Percentiles rank a stretch among this genome's conserved stretches.
Conservation (phyloP, 2,797 vertebrate genomes). For the Semaprochilodus insignis region DNA sequence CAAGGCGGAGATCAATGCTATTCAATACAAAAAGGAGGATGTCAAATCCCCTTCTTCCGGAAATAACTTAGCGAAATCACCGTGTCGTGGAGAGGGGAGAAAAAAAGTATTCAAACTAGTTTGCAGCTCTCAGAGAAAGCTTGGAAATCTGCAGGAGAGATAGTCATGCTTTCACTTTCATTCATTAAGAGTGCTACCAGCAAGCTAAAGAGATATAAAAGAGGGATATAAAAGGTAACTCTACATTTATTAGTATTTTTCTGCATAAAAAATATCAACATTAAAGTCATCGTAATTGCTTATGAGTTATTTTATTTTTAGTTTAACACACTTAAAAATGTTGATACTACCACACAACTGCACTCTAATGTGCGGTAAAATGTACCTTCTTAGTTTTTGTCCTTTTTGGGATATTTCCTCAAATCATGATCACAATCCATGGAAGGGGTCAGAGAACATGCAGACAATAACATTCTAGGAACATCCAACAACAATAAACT, state of each 20-base stretch:
- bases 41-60: constrained; percentile 36
- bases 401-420: background rate
- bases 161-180: background rate
- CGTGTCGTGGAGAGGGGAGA: background rate
- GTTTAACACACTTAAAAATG: background rate
- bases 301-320: background rate
- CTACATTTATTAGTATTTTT: background rate
- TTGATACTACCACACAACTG: background rate
- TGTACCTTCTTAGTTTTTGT: background rate
- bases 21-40: constrained; percentile 39
- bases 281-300: background rate
- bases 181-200: background rate
- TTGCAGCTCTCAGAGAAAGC: background rate
- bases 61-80: constrained; percentile 25
- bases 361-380: background rate
- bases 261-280: background rate
- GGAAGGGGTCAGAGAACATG: constrained; percentile 5
- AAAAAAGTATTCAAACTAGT: background rate
- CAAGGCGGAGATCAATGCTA: constrained; percentile 48
- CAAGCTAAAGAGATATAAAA: background rate
- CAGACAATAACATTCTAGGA: background rate
- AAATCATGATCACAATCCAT: background rate
- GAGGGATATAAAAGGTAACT: background rate
- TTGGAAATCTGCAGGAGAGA: background rate
- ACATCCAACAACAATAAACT: constrained; percentile 6